Base-by-base conservation (phyloP, 1,140 invertebrate genomes). In the Pygmarrhopalites habei region DNA sequence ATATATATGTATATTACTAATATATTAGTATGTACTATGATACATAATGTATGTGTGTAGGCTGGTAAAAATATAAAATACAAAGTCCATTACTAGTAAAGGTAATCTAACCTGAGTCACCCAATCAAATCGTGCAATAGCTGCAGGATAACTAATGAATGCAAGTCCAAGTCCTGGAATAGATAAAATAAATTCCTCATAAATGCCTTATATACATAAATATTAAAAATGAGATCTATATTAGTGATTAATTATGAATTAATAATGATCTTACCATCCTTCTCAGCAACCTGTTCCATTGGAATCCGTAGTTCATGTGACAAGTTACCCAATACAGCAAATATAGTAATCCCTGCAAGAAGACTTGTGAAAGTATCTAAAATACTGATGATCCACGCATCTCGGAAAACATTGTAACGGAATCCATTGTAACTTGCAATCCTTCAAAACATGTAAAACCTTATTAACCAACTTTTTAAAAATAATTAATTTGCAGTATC, bases 281-380 rank as follows among this genome's bases (percentile, higher is more conserved):
- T 17, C 7, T 17, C 10, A 39, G 35, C 35, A 7, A 39, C 35
- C 17, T 39, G 35, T 17, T 7, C 17, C 7, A 39, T 39, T 10
- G 7, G 10, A 39, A 39, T 17, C 17, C 35, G 10, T 17, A 75
- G 62, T 25, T 74, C 69, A 28, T 72, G 32, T 7, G 78, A 74
- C 73, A 80, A 47, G 62, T 75, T 71, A 14, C 74, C 74, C 26
- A 81, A 74, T 39, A 82, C 74, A 19, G 77, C 73, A 66, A 81
- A 81, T 28, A 81, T 74, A 28, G 79, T 77, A 49, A 80, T 73
- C 12, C 79, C 79, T 4, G 80, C 79, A 5, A 82, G 52, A 44
- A 82, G 68, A 26, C 77, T 79, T 12, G 80, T 82, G 30, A 73
- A 66, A 10, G 79, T 80, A 66, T 81, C 80, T 60, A 78, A 72